Percentiles rank a stretch among this genome's conserved stretches.
These are phyloP conservation scores for Drosophila mimetica DNA, from an alignment of 2,888 invertebrate genomes.

Conservation along the genomic window DNA sequence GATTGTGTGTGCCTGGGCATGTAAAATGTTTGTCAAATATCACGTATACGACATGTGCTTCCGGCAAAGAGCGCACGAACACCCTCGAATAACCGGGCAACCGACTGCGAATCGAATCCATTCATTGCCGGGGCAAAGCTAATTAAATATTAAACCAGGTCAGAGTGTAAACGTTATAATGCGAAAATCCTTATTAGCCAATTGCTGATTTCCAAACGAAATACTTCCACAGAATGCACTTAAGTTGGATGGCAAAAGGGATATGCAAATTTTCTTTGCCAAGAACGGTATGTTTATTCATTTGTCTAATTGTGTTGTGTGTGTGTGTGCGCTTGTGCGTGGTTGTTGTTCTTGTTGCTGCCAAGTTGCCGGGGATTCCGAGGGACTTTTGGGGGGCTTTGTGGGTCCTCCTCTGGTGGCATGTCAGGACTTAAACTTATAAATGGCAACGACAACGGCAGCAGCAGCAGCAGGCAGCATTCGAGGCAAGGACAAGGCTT, in stretches of 20 bases:
- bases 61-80: conserved; percentile 53
- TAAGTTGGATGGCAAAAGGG: conserved; percentile 13
- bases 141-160: conserved; percentile 76
- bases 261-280: conserved; percentile 58
- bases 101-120: conserved; percentile 6
- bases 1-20: conserved; percentile 22
- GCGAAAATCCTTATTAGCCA: conserved; percentile 57
- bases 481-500: conserved; percentile 61
- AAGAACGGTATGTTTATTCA: conserved; percentile 58
- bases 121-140: conserved; percentile 51
- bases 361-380: neutral
- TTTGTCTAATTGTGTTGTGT: conserved; percentile 71
- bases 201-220: conserved; percentile 34
- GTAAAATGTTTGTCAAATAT: conserved; percentile 69
- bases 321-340: too few relatives aligned
- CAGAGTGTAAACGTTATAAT: conserved; percentile 57
- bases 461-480: conserved; percentile 22
- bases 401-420: conserved; percentile 30
- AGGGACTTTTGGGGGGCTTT: conserved; percentile 12
- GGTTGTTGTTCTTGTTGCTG: conserved; percentile 32
- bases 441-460: conserved; percentile 62
- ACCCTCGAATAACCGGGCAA: conserved; percentile 30
- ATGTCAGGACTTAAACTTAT: conserved; percentile 64
- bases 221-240: conserved; percentile 44
- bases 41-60: conserved; percentile 75